Evolutionary conservation across 2,113 vertebrate species (phyloP), one percentile per base, ranked within the genome.

Genomic region (Sylvia atricapilla): DNA sequence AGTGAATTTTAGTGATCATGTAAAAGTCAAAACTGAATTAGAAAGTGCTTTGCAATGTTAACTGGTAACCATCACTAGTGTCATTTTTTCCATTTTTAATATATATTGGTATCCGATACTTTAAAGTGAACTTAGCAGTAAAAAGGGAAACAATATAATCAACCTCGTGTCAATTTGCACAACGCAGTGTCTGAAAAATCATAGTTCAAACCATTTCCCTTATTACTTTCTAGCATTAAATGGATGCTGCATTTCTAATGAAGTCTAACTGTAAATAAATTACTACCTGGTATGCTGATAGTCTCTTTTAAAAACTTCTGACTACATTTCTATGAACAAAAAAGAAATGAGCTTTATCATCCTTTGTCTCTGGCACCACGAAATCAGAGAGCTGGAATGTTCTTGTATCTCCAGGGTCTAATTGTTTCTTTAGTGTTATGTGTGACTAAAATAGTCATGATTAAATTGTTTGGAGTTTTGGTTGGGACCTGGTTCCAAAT

Each of bases 401-500:
- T 79, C 56, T 68, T 87, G 9, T 47, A 82, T 84, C 58, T 78
- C 58, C 82, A 89, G 72, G 73, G 74, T 62, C 63, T 91, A 89
- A 89, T 94, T 91, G 49, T 84, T 84, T 94, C 30, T 91, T 94
- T 95, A 85, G 50, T 82, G 53, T 75, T 79, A 91, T 1, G 4
- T 93, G 93, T 75, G 64, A 84, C 92, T 93, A 52, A 84, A 94
- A 91, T 78, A 93, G 87, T 89, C 11, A 41, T 81, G 81, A 96
- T 91, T 93, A 91, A 84, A 70, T 82, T 95, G 87, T 91, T 95
- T 95, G 84, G 93, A 89, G 73, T 87, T 91, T 93, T 96, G 60
- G 35, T 67, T 87, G 90, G 35, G 64, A 75, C 56, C 18, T 55
- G 12, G 4, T 93, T 95, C 96, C 62, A 87, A 79, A 87, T 69